phyloP scores from a whole-genome alignment of 2,113 vertebrate species.

The Nibea albiflora region DNA sequence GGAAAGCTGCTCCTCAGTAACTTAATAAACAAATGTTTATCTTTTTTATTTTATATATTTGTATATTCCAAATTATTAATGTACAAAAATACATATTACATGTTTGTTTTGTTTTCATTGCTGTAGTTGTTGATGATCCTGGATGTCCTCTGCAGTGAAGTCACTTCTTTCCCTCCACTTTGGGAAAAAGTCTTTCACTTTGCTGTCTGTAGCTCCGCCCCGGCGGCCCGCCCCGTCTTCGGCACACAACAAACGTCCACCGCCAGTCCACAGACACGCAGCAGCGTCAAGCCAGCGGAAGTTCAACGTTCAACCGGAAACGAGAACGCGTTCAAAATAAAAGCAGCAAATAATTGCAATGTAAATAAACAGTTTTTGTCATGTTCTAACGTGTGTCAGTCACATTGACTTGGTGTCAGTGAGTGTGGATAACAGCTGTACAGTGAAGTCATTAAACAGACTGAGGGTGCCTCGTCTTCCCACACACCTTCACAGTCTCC shows the following conservation, averaged over 20 bases:
- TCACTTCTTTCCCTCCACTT: not conserved
- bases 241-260: conserved; percentile 29
- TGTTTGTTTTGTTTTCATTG: no score
- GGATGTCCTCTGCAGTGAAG: not conserved
- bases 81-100: no score
- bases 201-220: conserved; percentile 54
- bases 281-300: not conserved
- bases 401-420: no score
- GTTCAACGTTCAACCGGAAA: conserved; percentile 10
- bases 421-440: no score
- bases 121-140: no score
- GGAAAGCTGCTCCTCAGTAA: no score
- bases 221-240: conserved; percentile 9
- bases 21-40: no score
- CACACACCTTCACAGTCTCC: no score
- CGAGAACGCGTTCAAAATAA: not conserved
- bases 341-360: rapidly evolving
- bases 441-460: not conserved
- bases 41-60: no score
- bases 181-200: not conserved
- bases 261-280: not conserved
- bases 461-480: not conserved
- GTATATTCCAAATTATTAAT: no score
- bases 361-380: not conserved
- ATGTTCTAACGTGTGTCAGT: no score